Conservation (phyloP, 2,113 vertebrate genomes). For the Marmota flaviventris region DNA sequence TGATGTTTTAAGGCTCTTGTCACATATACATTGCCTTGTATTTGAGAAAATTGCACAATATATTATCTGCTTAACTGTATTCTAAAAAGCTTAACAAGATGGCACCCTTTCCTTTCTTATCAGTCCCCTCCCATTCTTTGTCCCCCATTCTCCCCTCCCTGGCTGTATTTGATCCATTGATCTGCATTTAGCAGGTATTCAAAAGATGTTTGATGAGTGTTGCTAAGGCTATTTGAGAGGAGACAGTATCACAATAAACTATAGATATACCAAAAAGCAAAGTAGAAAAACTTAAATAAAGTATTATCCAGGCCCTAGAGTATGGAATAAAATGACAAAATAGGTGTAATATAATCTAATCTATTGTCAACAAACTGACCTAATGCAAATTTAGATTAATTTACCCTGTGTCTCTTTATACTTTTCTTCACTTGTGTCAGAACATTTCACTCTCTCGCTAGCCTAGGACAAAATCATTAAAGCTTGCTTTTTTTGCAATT, state of each 20-base stretch:
- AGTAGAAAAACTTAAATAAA: background rate
- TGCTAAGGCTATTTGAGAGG: background rate
- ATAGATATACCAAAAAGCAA: background rate
- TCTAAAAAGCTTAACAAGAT: background rate
- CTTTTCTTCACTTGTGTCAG: background rate
- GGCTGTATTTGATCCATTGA: background rate
- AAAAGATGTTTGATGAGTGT: background rate
- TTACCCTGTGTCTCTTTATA: background rate
- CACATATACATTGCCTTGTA: slow-evolving; percentile 5
- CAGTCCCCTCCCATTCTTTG: background rate
- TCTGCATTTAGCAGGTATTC: background rate
- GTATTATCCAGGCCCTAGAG: background rate
- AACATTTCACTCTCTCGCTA: background rate
- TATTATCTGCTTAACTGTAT: background rate
- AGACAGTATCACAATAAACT: background rate
- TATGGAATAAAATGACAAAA: slow-evolving; percentile 46
- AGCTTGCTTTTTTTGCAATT: background rate
- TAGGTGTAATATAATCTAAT: background rate
- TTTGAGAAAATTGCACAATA: slow-evolving; percentile 14
- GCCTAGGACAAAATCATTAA: background rate
- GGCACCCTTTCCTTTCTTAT: background rate
- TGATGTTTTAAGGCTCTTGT: background rate
- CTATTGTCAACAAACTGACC: background rate
- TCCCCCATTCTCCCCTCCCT: background rate
- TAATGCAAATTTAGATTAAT: slow-evolving; percentile 32